Percentiles rank a stretch among this genome's conserved stretches.
Evolutionary conservation across 92 coral and sea anemone species (phyloP).

Genomic region (Epizoanthus illoricatus): DNA sequence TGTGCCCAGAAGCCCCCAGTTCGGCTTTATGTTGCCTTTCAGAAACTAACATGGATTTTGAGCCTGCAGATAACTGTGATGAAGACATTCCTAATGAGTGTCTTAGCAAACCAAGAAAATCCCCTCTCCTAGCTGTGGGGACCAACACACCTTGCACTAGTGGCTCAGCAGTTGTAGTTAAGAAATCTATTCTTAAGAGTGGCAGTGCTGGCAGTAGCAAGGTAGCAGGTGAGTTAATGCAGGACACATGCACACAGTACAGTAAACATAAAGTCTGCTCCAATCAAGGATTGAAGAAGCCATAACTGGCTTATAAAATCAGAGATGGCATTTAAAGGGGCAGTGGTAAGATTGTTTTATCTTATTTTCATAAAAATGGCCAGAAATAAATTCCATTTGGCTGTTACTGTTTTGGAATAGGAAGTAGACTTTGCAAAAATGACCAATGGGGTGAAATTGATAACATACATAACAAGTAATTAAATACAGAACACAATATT

Average conservation of each 20-base stretch:
- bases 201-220: conserved; percentile 10
- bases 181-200: conserved; percentile 45
- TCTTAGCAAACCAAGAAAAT: not conserved
- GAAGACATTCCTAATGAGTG: not conserved
- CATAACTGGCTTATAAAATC: too few species aligned
- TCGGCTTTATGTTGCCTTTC: not conserved
- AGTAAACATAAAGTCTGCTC: too few species aligned
- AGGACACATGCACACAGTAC: not conserved
- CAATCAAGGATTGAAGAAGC: too few species aligned
- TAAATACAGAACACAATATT: too few species aligned
- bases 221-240: conserved; percentile 21
- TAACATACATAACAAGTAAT: too few species aligned
- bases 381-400: too few species aligned
- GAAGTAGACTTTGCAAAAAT: too few species aligned
- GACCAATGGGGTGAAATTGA: too few species aligned
- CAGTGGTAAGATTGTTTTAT: too few species aligned
- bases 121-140: not conserved
- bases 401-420: too few species aligned
- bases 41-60: not conserved
- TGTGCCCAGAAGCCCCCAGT: not conserved
- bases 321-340: too few species aligned
- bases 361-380: too few species aligned
- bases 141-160: conserved; percentile 1
- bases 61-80: not conserved
- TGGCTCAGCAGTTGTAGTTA: conserved; percentile 22